Base-by-base conservation (phyloP, 2,888 invertebrate genomes). In the Amphimallon solstitiale region DNA sequence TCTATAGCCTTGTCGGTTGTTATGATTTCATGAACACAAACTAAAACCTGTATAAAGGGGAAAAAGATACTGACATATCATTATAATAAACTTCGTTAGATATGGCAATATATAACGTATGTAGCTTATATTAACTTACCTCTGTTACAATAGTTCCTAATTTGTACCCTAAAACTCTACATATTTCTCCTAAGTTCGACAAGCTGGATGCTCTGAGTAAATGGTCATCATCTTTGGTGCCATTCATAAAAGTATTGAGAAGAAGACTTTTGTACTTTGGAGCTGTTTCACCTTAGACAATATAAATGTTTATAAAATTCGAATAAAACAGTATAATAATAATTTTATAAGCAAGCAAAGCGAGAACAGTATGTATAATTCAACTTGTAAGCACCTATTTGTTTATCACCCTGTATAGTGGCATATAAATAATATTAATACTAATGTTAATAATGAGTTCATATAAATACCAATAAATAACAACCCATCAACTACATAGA, bases 141-240 rank as follows among this genome's bases (percentile, higher is more conserved):
- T 95, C 94, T 70, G 88, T 87, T 63, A 92, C 83, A 65, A 90
- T 86, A 65, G 87, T 83, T 23, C 92, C 92, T 3, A 95, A 82
- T 74, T 89, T 89, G 76, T 90, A 94, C 61, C 90, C 87, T 45
- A 95, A 81, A 2, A 92, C 86, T 71, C 89, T 85, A 73, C 92
- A 92, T 12, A 94, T 85, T 82, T 95, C 93, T 0, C 92, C 94
- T 45, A 95, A 84, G 80, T 93, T 94, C 0, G 94, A 93, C 61
- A 95, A 83, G 75, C 92, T 91, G 1, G 94, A 94, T 12, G 94
- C 88, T 74, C 93, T 85, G 43, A 95, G 87, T 23, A 92, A 80
- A 12, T 89, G 85, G 77, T 94, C 93, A 2, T 85, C 79, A 79
- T 93, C 92, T 72, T 88, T 87, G 29, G 89, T 85, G 1, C 89